Evolutionary conservation across 2,113 vertebrate species (phyloP), one percentile per base, ranked within the genome.

Genomic region (Ginglymostoma cirratum): DNA sequence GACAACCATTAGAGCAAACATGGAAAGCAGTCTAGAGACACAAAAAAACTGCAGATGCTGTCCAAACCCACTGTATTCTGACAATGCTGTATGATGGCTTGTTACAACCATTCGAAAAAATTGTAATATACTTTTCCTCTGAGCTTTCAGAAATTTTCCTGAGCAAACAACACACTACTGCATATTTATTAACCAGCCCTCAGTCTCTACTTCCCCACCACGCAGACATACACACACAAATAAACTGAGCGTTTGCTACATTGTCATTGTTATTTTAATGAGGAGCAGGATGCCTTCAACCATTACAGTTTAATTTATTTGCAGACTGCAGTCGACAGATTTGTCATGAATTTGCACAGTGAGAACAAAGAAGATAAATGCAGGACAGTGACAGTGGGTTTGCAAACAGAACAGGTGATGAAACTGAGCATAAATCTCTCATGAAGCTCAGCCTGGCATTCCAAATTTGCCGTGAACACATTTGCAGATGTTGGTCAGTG

Each of bases 321-420:
- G 30, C 65, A 66, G 89, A n/a, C 14, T 92, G 89, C 61, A 92
- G 89, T 92, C 89, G 61, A 55, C 89, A 92, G 34, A 92, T 66
- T 92, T 38, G 34, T 92, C 87, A 90, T 90, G 55, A 90, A 61
- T 92, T 66, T 92, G 89, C 61, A 92, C 34, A 92, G 17, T 66
- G 89, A 92, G 89, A 65, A 66, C 34, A 92, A 66, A 92, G 87
- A 38, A 92, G 89, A 92, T 92, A 61, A 92, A 92, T 92, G 89
- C 89, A 38, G 89, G 61, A 65, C 89, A 38, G 61, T 92, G 89
- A 92, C 61, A 38, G 55, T 92, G 34, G 65, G 30, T 6, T 19
- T 92, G 89, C 89, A 66, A 92, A 92, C 66, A n/a, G 89, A 66
- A 34, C 89, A 92, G n/a, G 34, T 92, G 55, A 61, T 92, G 55